Evolutionary conservation across 2,113 vertebrate genomes (phyloP).

Genomic region (Seriola quinqueradiata): DNA sequence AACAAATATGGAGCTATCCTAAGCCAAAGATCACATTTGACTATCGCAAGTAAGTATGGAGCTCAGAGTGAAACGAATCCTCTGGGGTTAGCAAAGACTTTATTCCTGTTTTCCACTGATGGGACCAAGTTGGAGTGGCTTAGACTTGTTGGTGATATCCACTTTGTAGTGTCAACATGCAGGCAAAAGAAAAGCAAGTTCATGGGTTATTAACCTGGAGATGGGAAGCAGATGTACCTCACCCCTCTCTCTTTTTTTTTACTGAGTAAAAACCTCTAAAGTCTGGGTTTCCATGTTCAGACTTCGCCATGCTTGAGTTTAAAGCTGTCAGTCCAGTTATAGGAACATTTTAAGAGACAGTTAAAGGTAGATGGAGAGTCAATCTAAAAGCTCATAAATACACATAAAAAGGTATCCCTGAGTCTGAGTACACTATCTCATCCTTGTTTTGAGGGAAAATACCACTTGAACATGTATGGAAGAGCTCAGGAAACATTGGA

Average conservation of each 20-base stretch:
- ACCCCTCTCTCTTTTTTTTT: slow-evolving; percentile 23
- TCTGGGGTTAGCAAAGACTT: not conserved
- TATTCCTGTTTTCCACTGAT: slow-evolving; percentile 11
- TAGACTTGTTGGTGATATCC: slow-evolving; percentile 27
- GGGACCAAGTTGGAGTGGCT: slow-evolving; percentile 9
- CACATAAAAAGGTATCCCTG: slow-evolving; percentile 56
- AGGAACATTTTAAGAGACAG: slow-evolving; percentile 65
- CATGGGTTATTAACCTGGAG: slow-evolving; percentile 70
- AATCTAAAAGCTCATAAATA: slow-evolving; percentile 77
- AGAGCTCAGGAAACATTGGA: slow-evolving; percentile 14
- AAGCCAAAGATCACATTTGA: slow-evolving; percentile 94
- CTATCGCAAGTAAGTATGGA: slow-evolving; percentile 92
- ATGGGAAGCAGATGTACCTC: slow-evolving; percentile 69
- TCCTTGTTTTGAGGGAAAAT: slow-evolving; percentile 48
- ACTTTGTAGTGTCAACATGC: slow-evolving; percentile 52
- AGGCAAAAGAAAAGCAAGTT: slow-evolving; percentile 65
- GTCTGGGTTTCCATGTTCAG: slow-evolving; percentile 83
- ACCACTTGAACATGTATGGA: slow-evolving; percentile 2
- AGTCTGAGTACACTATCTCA: not conserved
- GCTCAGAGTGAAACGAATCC: not conserved
- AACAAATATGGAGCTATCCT: slow-evolving; percentile 96
- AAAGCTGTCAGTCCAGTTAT: slow-evolving; percentile 64
- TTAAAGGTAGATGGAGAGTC: slow-evolving; percentile 62
- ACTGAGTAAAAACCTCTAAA: slow-evolving; percentile 45
- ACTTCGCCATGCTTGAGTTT: slow-evolving; percentile 58